Conservation (phyloP, 2,888 invertebrate species). For the Dorcus hopei region DNA sequence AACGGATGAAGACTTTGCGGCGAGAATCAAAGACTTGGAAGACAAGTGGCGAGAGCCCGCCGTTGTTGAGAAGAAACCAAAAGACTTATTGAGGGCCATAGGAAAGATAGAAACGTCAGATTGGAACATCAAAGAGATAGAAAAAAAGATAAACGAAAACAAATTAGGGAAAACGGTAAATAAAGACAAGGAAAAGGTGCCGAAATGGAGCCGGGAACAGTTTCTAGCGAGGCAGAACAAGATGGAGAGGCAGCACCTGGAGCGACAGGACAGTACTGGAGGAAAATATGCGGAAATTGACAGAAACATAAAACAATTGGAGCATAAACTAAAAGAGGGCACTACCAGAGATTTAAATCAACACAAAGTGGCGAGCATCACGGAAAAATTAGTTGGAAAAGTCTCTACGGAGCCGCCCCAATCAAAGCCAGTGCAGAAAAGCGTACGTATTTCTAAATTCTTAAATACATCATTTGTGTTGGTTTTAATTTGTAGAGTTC, state of each 20-base stretch:
- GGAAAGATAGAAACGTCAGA: constrained; percentile 86
- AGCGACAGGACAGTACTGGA: constrained; percentile 57
- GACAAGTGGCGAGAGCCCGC: constrained; percentile 66
- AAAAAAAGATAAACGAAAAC: constrained; percentile 81
- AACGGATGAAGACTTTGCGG: constrained; percentile 59
- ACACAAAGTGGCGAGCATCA: constrained; percentile 80
- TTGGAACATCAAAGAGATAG: constrained; percentile 89
- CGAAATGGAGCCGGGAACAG: constrained; percentile 89
- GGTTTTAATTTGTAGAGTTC: constrained; percentile 48
- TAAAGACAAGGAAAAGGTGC: constrained; percentile 67
- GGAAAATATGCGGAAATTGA: constrained; percentile 69
- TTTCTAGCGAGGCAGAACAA: constrained; percentile 66
- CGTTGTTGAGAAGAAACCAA: constrained; percentile 72
- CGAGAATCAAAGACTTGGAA: constrained; percentile 70
- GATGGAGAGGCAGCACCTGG: constrained; percentile 64
- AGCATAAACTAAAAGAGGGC: constrained; percentile 76
- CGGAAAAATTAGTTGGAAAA: constrained; percentile 68
- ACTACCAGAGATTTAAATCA: constrained; percentile 61
- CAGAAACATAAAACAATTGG: constrained; percentile 66
- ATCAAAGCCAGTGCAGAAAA: constrained; percentile 45
- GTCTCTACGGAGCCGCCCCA: constrained; percentile 27
- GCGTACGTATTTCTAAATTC: constrained; percentile 47
- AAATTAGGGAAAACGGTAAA: constrained; percentile 63
- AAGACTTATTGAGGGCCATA: constrained; percentile 81
- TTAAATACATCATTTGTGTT: constrained; percentile 3